phyloP scores from a whole-genome alignment of 1,140 invertebrate species.

The Drosophila truncata region DNA sequence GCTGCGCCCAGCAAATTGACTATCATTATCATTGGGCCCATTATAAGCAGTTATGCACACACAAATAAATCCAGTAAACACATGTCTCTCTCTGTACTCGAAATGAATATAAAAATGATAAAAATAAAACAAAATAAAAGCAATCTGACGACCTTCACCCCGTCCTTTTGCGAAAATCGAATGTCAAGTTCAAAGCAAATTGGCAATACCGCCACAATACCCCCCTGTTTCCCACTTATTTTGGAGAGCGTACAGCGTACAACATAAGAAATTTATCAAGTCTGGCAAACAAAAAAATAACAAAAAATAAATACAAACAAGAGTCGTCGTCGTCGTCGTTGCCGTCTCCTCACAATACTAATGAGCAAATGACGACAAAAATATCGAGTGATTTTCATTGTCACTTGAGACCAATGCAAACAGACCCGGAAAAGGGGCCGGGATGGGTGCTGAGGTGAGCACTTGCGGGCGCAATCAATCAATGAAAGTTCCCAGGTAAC shows the following conservation, averaged over 20 bases:
- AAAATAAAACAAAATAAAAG: conserved; percentile 6
- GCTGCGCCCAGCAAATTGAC: conserved; percentile 68
- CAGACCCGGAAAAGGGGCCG: conserved; percentile 55
- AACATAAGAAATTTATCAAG: conserved; percentile 76
- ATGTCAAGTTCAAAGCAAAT: conserved; percentile 80
- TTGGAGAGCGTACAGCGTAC: conserved; percentile 10
- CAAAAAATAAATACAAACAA: conserved; percentile 38
- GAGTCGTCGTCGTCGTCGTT: conserved; percentile 31
- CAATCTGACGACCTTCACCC: conserved; percentile 70
- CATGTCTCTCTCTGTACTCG: conserved; percentile 9
- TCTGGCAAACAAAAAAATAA: conserved; percentile 39
- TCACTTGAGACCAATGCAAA: conserved; percentile 72
- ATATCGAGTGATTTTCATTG: conserved; percentile 72
- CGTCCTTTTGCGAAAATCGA: conserved; percentile 69
- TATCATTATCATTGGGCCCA: conserved; percentile 72
- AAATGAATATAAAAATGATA: conserved; percentile 21
- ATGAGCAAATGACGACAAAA: conserved; percentile 72
- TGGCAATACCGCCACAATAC: conserved; percentile 41
- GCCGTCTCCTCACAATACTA: conserved; percentile 56
- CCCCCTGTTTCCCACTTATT: conserved; percentile 5
- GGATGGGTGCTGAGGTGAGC: conserved; percentile 15
- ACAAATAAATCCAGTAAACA: conserved; percentile 38
- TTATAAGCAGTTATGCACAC: conserved; percentile 58
- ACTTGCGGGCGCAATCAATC: conserved; percentile 58
- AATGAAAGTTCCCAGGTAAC: conserved; percentile 35